A percentile compares a stretch with the other conserved stretches of the same genome.
Conservation (phyloP, 2,888 invertebrate genomes). For the Drosophila melanosoma region DNA sequence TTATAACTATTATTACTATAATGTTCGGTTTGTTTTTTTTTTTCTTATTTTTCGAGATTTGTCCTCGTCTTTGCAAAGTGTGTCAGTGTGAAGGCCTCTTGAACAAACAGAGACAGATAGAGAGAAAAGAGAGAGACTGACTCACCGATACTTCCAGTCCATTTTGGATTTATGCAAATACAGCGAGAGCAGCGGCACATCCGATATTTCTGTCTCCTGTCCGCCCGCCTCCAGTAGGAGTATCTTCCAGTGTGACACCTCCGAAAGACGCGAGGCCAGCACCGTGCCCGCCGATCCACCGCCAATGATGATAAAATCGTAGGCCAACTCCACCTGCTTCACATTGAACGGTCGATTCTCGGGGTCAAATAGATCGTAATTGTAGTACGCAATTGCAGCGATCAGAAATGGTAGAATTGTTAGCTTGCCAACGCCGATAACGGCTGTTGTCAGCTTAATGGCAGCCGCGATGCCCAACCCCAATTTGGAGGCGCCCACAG, state of each 20-base stretch:
- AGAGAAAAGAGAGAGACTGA: slow-evolving; percentile 24
- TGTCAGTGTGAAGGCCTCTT: slow-evolving; percentile 43
- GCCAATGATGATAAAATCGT: slow-evolving; percentile 93
- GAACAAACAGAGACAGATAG: neutral
- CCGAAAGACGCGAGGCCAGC: slow-evolving; percentile 92
- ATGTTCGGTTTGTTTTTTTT: neutral
- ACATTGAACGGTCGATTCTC: slow-evolving; percentile 92
- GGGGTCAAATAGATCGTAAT: slow-evolving; percentile 94
- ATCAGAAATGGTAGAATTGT: slow-evolving; percentile 91
- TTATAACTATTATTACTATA: slow-evolving; percentile 14
- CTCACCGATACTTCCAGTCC: slow-evolving; percentile 95
- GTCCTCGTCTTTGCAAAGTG: slow-evolving; percentile 25
- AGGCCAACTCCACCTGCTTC: slow-evolving; percentile 88
- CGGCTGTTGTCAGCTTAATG: slow-evolving; percentile 89
- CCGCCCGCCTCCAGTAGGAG: slow-evolving; percentile 94
- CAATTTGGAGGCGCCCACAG: slow-evolving; percentile 85
- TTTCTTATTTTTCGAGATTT: neutral
- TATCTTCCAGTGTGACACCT: slow-evolving; percentile 91
- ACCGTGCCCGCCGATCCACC: slow-evolving; percentile 94
- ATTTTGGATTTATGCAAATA: slow-evolving; percentile 95
- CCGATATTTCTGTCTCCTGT: slow-evolving; percentile 94
- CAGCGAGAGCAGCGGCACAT: slow-evolving; percentile 93
- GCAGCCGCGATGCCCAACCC: slow-evolving; percentile 86
- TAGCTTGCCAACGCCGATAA: slow-evolving; percentile 90
- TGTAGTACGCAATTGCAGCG: slow-evolving; percentile 91